Percentiles rank a stretch among this genome's conserved stretches.
Conservation (phyloP, 2,888 invertebrate genomes). For the Scrobipalpa costella region DNA sequence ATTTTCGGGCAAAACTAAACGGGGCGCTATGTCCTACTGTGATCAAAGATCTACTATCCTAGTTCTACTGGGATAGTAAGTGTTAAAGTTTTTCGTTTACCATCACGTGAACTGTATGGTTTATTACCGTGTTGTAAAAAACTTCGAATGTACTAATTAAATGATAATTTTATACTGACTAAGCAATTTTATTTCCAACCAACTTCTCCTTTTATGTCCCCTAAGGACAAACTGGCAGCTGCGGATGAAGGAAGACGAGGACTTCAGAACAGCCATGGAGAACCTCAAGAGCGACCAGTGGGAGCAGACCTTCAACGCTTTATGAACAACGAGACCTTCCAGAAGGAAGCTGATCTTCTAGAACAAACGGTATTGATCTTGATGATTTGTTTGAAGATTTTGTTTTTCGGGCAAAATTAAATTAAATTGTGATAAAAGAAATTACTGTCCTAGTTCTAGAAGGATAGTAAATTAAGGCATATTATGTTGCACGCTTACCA, state of each 20-base stretch:
- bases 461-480: not conserved
- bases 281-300: slow-evolving; percentile 62
- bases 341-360: slow-evolving; percentile 50
- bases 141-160: too few relatives aligned
- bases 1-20: slow-evolving; percentile 57
- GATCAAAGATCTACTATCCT: not conserved
- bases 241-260: slow-evolving; percentile 58
- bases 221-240: slow-evolving; percentile 55
- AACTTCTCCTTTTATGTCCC: slow-evolving; percentile 53
- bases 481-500: too few relatives aligned
- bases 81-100: not conserved
- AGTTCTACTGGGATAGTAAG: too few relatives aligned
- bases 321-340: slow-evolving; percentile 56
- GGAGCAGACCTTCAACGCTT: slow-evolving; percentile 46
- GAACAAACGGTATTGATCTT: slow-evolving; percentile 55
- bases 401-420: slow-evolving; percentile 58
- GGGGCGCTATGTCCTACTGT: not conserved
- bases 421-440: not conserved
- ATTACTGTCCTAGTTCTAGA: too few relatives aligned
- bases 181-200: too few relatives aligned
- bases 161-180: too few relatives aligned
- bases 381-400: slow-evolving; percentile 46
- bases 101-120: not conserved
- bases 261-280: slow-evolving; percentile 57
- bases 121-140: too few relatives aligned